Conservation (phyloP, 2,113 vertebrate species). For the Gopherus evgoodei region DNA sequence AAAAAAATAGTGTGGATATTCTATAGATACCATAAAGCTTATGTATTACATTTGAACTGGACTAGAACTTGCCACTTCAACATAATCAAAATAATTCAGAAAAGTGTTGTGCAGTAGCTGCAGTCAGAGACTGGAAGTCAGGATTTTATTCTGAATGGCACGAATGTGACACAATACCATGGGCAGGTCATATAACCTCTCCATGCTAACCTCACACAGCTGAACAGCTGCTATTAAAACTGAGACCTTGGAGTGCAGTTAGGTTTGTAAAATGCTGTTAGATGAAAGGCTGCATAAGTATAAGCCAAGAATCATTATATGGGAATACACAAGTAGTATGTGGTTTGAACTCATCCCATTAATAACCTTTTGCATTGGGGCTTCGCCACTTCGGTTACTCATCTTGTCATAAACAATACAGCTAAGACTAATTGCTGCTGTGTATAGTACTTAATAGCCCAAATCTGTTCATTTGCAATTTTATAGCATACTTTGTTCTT, state of each 20-base stretch:
- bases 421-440: not conserved
- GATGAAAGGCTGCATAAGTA: not conserved
- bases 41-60: not conserved
- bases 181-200: not conserved
- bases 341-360: not conserved
- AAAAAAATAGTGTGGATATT: not conserved
- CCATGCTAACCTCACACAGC: fast-evolving
- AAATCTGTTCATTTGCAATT: fast-evolving
- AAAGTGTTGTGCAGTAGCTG: not conserved
- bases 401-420: fast-evolving
- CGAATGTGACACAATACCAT: fast-evolving
- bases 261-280: not conserved
- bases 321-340: not conserved
- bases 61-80: too few species aligned
- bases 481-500: fast-evolving
- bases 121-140: not conserved
- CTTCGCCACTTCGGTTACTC: not conserved
- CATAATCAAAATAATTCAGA: not conserved
- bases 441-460: not conserved
- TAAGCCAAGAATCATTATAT: not conserved
- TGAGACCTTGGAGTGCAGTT: not conserved
- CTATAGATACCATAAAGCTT: not conserved
- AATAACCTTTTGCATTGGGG: fast-evolving
- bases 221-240: not conserved
- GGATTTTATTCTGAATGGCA: not conserved